These are phyloP conservation scores for Cataglyphis cursor DNA, from an alignment of 2,888 invertebrate species.

Conservation along the genomic window DNA sequence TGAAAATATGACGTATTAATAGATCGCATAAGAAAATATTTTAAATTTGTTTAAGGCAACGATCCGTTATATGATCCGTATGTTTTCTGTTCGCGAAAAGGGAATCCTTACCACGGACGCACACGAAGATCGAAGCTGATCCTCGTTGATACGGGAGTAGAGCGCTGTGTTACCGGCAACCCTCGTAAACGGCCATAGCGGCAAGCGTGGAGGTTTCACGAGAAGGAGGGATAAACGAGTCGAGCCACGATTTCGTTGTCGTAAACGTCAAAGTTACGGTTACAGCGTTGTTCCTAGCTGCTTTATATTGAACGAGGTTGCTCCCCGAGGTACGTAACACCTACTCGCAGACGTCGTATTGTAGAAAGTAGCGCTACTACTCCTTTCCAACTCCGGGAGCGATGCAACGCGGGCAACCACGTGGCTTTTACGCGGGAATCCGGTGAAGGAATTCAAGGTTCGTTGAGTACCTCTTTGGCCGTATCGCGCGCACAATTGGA, in stretches of 20 bases:
- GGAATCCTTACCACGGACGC: conserved; percentile 47
- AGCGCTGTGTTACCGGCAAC: conserved; percentile 83
- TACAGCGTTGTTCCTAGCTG: conserved; percentile 86
- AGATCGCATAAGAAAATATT: conserved; percentile 41
- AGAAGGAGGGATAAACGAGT: conserved; percentile 84
- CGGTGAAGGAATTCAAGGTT: conserved; percentile 70
- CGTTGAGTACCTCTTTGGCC: conserved; percentile 56
- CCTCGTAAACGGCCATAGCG: conserved; percentile 73
- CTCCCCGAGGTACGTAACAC: conserved; percentile 87
- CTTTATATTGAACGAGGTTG: conserved; percentile 87
- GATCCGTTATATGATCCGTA: conserved; percentile 27
- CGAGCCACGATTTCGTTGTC: conserved; percentile 87
- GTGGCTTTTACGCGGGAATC: conserved; percentile 85
- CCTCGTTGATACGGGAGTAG: conserved; percentile 74
- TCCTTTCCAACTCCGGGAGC: conserved; percentile 68
- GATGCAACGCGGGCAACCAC: conserved; percentile 76
- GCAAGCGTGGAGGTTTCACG: conserved; percentile 72
- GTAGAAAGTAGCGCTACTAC: conserved; percentile 73
- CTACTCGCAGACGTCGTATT: conserved; percentile 81
- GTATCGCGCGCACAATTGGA: conserved; percentile 39
- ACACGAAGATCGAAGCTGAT: conserved; percentile 73
- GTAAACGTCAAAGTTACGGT: conserved; percentile 87
- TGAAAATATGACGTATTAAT: conserved; percentile 40
- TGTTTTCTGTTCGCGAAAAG: conserved; percentile 53
- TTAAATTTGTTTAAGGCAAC: not conserved